Conservation (phyloP, 1,140 invertebrate genomes). For the Drosophila trapezifrons region DNA sequence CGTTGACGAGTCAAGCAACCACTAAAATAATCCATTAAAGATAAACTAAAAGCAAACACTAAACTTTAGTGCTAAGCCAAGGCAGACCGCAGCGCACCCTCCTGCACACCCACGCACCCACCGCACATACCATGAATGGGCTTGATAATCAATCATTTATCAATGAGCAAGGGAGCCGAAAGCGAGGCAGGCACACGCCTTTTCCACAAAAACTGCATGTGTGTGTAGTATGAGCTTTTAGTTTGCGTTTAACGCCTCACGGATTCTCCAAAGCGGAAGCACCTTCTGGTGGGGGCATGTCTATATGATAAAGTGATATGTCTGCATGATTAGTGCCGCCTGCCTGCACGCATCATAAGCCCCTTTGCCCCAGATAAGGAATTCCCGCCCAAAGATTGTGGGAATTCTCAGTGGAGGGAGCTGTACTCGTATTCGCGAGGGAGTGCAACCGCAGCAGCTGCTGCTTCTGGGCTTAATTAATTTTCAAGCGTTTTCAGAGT, state of each 20-base stretch:
- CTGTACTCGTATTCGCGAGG: background rate
- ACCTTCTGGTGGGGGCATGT: conserved; percentile 1
- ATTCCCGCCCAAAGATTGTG: conserved; percentile 32
- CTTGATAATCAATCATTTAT: conserved; percentile 81
- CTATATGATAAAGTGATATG: conserved; percentile 69
- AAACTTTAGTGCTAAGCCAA: conserved; percentile 75
- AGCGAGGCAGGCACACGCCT: conserved; percentile 68
- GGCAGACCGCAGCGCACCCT: conserved; percentile 72
- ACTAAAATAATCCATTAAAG: conserved; percentile 82
- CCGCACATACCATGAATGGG: conserved; percentile 25
- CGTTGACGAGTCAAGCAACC: conserved; percentile 60
- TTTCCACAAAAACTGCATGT: conserved; percentile 42
- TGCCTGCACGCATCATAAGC: conserved; percentile 60
- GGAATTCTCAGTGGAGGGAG: conserved; percentile 17
- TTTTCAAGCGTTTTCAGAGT: conserved; percentile 67
- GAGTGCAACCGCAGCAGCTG: conserved; percentile 57
- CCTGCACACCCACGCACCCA: conserved; percentile 35
- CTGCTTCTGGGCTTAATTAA: conserved; percentile 72
- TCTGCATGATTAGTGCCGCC: conserved; percentile 22
- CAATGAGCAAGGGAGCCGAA: conserved; percentile 51
- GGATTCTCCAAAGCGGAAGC: conserved; percentile 65
- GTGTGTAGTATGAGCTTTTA: conserved; percentile 75
- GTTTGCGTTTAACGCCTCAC: conserved; percentile 82
- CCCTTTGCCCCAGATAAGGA: conserved; percentile 33
- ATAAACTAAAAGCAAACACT: conserved; percentile 82